These are phyloP conservation scores for Drosophila subsilvestris DNA, from an alignment of 2,888 invertebrate genomes.

Conservation along the genomic window DNA sequence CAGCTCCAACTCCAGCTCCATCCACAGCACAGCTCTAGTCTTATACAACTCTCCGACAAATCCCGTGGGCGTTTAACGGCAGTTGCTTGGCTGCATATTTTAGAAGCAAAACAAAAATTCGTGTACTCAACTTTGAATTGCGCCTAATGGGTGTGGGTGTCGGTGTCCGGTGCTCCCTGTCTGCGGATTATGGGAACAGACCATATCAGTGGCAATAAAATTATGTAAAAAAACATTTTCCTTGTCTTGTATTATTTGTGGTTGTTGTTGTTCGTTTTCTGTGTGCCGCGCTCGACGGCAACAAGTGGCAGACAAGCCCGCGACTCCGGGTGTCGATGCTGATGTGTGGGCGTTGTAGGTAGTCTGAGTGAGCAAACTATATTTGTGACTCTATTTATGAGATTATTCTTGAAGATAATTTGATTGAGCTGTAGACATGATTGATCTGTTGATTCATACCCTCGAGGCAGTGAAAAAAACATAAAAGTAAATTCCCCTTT, in stretches of 20 bases:
- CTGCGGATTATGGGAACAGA: slow-evolving; percentile 36
- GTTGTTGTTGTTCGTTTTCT: slow-evolving; percentile 22
- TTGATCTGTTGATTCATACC: slow-evolving; percentile 1
- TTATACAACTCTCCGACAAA: slow-evolving; percentile 22
- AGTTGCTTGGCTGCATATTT: slow-evolving; percentile 67
- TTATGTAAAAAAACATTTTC: slow-evolving; percentile 62
- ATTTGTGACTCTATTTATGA: slow-evolving; percentile 16
- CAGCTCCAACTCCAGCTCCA: slow-evolving; percentile 10
- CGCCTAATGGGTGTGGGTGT: slow-evolving; percentile 64
- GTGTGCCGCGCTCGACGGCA: slow-evolving; percentile 26
- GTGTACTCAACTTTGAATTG: slow-evolving; percentile 48
- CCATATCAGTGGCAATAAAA: slow-evolving; percentile 54
- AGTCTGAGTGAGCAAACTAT: slow-evolving; percentile 24
- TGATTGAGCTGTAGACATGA: not conserved
- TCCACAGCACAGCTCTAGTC: not conserved
- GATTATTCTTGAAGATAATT: slow-evolving; percentile 7
- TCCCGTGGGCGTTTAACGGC: slow-evolving; percentile 71
- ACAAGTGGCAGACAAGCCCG: slow-evolving; percentile 42
- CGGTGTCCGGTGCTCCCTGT: slow-evolving; percentile 35
- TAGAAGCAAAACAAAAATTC: slow-evolving; percentile 55
- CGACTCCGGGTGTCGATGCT: slow-evolving; percentile 7
- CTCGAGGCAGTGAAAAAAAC: not conserved
- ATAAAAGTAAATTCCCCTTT: not conserved
- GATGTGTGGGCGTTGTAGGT: slow-evolving; percentile 22
- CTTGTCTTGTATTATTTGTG: slow-evolving; percentile 15